A percentile compares a stretch with the other conserved stretches of the same genome.
Evolutionary conservation across 1,140 invertebrate genomes (phyloP).

Genomic region (Nixonia krombeini): DNA sequence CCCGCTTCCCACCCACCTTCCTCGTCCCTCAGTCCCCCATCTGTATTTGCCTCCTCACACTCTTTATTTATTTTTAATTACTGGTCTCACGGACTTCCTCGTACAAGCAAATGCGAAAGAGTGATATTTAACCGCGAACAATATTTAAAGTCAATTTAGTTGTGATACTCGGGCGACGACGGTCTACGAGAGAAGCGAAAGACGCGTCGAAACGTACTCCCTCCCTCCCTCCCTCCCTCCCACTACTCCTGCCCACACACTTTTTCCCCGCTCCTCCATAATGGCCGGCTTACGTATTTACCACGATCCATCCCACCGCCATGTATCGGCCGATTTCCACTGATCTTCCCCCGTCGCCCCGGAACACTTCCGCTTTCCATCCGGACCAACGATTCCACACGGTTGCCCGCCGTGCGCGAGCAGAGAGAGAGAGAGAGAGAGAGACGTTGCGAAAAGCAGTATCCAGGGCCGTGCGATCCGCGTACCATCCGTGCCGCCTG

Average conservation of each 20-base stretch:
- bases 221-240: slow-evolving; percentile 6
- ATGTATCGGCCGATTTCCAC: slow-evolving; percentile 4
- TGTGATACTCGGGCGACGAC: slow-evolving; percentile 11
- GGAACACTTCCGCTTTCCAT: not conserved
- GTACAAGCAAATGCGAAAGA: not conserved
- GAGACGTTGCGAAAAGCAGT: slow-evolving; percentile 20
- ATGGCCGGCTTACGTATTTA: slow-evolving; percentile 27
- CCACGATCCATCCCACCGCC: slow-evolving; percentile 27
- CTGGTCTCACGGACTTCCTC: not conserved
- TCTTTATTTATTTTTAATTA: not conserved
- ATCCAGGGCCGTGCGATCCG: slow-evolving; percentile 16
- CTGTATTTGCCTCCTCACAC: slow-evolving; percentile 5
- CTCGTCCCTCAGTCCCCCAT: slow-evolving; percentile 8
- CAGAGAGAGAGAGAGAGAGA: too few relatives aligned
- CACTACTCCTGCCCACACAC: slow-evolving; percentile 1
- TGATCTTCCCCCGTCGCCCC: not conserved
- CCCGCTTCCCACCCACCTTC: slow-evolving; percentile 26
- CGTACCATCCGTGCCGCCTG: too few relatives aligned
- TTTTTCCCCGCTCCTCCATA: not conserved
- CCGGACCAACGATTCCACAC: too few relatives aligned
- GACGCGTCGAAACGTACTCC: not conserved
- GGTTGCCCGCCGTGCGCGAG: too few relatives aligned
- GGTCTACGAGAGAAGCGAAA: slow-evolving; percentile 16
- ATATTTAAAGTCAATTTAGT: not conserved
- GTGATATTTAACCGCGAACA: not conserved